phyloP scores from a whole-genome alignment of 2,797 vertebrate species.

The Oceanodroma leucorhoa region DNA sequence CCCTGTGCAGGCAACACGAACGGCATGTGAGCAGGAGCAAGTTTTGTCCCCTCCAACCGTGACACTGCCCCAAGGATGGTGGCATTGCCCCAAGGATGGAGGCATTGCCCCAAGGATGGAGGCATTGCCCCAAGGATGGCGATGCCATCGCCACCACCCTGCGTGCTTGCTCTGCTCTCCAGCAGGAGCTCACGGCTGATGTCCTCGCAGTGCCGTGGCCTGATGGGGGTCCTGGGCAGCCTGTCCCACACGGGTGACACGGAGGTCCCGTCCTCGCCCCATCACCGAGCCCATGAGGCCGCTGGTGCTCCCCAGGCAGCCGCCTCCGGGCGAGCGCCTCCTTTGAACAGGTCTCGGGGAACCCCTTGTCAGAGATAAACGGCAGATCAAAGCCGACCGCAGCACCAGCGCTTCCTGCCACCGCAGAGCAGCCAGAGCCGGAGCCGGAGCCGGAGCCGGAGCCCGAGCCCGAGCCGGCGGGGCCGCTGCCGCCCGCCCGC shows the following conservation, averaged over 20 bases:
- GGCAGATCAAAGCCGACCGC: neutral
- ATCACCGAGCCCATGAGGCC: accelerated
- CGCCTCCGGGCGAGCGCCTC: neutral
- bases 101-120: neutral
- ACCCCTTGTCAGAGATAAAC: neutral
- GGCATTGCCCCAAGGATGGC: neutral
- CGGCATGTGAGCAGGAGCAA: accelerated
- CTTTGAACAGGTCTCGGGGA: neutral
- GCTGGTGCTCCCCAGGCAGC: neutral
- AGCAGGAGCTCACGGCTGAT: accelerated
- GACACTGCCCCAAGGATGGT: accelerated
- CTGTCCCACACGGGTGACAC: neutral
- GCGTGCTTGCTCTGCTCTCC: neutral
- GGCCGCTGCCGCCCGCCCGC: neutral
- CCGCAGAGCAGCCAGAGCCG: neutral
- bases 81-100: accelerated
- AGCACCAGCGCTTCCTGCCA: neutral
- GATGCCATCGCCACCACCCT: neutral
- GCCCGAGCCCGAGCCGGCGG: neutral
- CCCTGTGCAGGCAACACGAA: neutral
- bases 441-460: neutral
- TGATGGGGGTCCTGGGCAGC: accelerated
- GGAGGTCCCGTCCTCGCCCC: too few relatives aligned
- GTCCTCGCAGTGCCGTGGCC: accelerated
- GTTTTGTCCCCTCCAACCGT: neutral